Percentiles rank a stretch among this genome's conserved stretches.
Conservation (phyloP, 2,888 invertebrate species). For the Drosophila aldrichi region DNA sequence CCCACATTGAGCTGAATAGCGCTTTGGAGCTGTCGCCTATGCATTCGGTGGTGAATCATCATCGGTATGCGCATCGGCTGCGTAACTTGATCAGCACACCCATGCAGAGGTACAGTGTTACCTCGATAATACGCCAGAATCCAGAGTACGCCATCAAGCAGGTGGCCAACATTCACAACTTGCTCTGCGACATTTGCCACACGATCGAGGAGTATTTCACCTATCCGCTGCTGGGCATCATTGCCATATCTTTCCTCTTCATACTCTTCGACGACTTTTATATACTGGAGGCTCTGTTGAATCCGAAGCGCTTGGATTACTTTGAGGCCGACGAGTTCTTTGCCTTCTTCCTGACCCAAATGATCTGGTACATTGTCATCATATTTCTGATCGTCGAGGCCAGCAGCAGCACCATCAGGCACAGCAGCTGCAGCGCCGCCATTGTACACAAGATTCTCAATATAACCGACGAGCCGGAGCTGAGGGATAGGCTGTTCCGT, state of each 20-base stretch:
- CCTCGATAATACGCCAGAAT: conserved; percentile 80
- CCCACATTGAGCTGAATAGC: conserved; percentile 73
- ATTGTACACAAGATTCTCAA: conserved; percentile 84
- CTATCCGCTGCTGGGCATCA: conserved; percentile 82
- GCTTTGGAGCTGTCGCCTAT: conserved; percentile 79
- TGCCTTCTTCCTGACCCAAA: conserved; percentile 82
- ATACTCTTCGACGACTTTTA: conserved; percentile 84
- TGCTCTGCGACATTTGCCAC: conserved; percentile 83
- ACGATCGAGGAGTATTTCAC: conserved; percentile 83
- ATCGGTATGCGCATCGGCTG: conserved; percentile 56
- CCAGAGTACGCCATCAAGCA: conserved; percentile 80
- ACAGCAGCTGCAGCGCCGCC: conserved; percentile 75
- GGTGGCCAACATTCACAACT: conserved; percentile 82
- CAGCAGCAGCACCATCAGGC: conserved; percentile 79
- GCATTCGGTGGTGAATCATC: conserved; percentile 69
- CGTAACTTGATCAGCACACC: conserved; percentile 61
- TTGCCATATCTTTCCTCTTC: conserved; percentile 83
- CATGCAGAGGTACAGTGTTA: conserved; percentile 76
- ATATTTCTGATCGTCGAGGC: conserved; percentile 83
- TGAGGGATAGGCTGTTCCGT: conserved; percentile 80
- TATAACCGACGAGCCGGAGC: conserved; percentile 76
- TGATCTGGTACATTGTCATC: conserved; percentile 82
- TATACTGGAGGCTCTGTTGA: conserved; percentile 82
- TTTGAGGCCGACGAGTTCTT: conserved; percentile 83
- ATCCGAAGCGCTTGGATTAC: conserved; percentile 76